phyloP scores from a whole-genome alignment of 2,888 invertebrate species.

The Pristionchus entomophagus region DNA sequence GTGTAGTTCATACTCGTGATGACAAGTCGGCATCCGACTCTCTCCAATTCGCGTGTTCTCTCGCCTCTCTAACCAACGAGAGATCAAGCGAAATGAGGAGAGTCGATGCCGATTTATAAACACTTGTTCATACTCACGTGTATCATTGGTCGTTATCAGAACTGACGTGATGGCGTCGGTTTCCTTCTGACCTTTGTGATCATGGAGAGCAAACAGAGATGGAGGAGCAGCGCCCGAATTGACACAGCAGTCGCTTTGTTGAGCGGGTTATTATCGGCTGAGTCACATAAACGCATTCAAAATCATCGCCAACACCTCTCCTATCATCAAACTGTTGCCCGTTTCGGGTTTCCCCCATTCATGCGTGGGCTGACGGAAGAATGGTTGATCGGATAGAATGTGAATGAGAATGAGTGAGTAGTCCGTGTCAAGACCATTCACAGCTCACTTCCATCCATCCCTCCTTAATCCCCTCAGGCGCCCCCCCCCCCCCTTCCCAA shows the following conservation, averaged over 20 bases:
- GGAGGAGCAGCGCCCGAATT: not conserved
- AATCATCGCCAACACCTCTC: not conserved
- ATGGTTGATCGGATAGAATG: not conserved
- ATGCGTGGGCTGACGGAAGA: not conserved
- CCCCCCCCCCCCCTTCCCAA: too few relatives aligned
- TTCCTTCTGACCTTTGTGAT: conserved; percentile 2
- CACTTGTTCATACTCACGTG: not conserved
- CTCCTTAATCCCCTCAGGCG: too few relatives aligned
- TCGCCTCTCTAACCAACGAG: too few relatives aligned
- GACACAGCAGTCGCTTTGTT: conserved; percentile 13
- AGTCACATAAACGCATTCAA: not conserved
- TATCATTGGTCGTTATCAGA: not conserved
- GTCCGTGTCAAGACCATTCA: not conserved
- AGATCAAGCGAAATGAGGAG: too few relatives aligned
- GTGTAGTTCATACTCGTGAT: too few relatives aligned
- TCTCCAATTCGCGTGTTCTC: not conserved
- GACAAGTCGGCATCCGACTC: not conserved
- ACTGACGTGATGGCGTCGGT: conserved; percentile 25
- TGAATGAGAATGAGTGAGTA: not conserved
- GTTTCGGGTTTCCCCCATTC: not conserved
- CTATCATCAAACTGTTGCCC: too few relatives aligned
- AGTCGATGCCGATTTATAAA: too few relatives aligned
- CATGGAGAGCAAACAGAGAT: conserved; percentile 10
- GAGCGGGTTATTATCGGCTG: conserved; percentile 15
- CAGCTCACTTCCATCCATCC: too few relatives aligned